Percentiles rank a stretch among this genome's conserved stretches.
These are phyloP conservation scores for Perca fluviatilis DNA, from an alignment of 2,113 vertebrate genomes.

Conservation along the genomic window DNA sequence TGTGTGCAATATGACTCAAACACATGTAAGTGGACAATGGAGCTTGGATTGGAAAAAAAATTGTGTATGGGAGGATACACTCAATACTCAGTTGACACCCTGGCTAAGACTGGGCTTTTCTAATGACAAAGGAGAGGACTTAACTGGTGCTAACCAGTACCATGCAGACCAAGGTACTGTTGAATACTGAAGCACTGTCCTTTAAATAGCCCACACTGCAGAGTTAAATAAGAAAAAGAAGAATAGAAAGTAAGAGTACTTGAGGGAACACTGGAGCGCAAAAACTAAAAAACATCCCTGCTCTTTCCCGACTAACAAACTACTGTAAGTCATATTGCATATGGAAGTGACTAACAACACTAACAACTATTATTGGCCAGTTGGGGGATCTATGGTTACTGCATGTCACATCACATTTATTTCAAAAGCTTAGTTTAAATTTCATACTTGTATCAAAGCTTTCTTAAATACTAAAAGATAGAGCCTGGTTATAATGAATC, in stretches of 20 bases:
- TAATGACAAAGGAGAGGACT: slow-evolving; percentile 26
- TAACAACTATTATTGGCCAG: slow-evolving; percentile 26
- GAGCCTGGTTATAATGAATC: slow-evolving; percentile 45
- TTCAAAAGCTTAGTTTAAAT: slow-evolving; percentile 30
- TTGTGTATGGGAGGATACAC: neutral
- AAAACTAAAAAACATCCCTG: slow-evolving; percentile 1
- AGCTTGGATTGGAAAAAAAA: neutral
- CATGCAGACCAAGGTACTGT: neutral
- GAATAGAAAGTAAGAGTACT: slow-evolving; percentile 3
- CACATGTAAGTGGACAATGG: slow-evolving; percentile 3
- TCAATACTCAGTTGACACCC: slow-evolving; percentile 8
- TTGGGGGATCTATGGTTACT: slow-evolving; percentile 23
- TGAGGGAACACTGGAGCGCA: neutral
- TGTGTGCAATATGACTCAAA: neutral
- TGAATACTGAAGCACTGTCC: neutral
- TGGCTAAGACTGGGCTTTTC: slow-evolving; percentile 27
- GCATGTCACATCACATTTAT: slow-evolving; percentile 40
- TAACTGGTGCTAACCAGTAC: slow-evolving; percentile 18
- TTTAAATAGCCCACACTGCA: slow-evolving; percentile 1
- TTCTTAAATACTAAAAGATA: slow-evolving; percentile 30
- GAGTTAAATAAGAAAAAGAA: neutral
- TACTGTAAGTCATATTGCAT: neutral
- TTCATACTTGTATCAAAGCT: slow-evolving; percentile 35
- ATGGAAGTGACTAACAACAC: slow-evolving; percentile 15
- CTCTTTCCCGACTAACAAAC: neutral